A percentile compares a stretch with the other conserved stretches of the same genome.
Conservation (phyloP, 2,797 vertebrate genomes). For the Galagoides demidoff region DNA sequence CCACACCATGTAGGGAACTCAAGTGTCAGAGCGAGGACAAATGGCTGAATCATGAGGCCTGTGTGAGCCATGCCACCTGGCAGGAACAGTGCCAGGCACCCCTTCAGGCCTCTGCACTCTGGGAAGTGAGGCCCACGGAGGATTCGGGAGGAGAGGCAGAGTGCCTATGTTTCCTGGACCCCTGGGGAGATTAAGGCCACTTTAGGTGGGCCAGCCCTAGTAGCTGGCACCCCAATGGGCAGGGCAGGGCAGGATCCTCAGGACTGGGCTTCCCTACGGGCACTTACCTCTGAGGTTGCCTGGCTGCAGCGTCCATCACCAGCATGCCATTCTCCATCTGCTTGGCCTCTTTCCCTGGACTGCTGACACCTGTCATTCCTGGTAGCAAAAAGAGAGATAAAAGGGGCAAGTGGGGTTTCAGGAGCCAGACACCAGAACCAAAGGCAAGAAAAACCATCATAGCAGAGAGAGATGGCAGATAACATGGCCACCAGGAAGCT, state of each 20-base stretch:
- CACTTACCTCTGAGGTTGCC: conserved; percentile 82
- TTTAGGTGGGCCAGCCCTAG: background rate
- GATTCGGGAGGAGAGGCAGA: background rate
- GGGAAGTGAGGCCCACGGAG: background rate
- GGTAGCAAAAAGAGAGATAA: background rate
- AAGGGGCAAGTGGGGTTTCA: background rate
- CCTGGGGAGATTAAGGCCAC: background rate
- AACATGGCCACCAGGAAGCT: background rate
- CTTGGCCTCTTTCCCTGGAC: conserved; percentile 85
- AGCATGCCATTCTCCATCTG: conserved; percentile 89
- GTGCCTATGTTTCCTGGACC: too few relatives aligned
- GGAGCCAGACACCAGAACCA: background rate
- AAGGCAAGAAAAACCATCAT: background rate
- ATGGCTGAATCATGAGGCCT: background rate
- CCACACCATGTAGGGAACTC: too few relatives aligned
- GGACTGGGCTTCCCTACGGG: fast-evolving
- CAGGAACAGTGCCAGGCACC: too few relatives aligned
- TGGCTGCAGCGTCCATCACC: conserved; percentile 76
- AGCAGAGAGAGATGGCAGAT: fast-evolving
- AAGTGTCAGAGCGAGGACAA: background rate
- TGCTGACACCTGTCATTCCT: conserved; percentile 76
- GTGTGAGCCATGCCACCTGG: fast-evolving
- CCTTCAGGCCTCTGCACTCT: background rate
- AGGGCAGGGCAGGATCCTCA: background rate
- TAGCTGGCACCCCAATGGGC: background rate